Base-by-base conservation (phyloP, 1,140 invertebrate species). In the Monomorium pharaonis region DNA sequence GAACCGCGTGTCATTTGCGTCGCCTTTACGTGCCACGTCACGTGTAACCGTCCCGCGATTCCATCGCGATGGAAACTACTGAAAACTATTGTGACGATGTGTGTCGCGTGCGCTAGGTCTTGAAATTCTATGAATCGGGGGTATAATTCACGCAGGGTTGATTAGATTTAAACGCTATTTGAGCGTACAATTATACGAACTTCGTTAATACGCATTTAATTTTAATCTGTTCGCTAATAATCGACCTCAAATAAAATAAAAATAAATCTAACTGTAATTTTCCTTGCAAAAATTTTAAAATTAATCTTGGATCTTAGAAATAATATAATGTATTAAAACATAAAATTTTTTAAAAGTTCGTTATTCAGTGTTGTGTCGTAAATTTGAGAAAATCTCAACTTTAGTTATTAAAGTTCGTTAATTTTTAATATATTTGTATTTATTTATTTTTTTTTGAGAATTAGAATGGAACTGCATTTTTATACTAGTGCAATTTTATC, bases 51-150 rank as follows among this genome's bases (percentile, higher is more conserved):
- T 80, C 49, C 30, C 21, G 42, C 21, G 77, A 44, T 33, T 69
- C 16, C 33, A 80, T 80, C 77, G 49, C 77, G 77, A 80, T 80
- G 49, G 33, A 54, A 80, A 80, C 62, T 80, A 54, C 30, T 69
- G 58, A 37, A 80, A 56, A 69, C 44, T 80, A 69, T 69, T 80
- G 77, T 80, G 47, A 51, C 62, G 27, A 21, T 5, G 24, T 54
- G 47, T n/a, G 51, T 54, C 44, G 18, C 21, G 75, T 10, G 74
- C 9, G 24, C 21, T 33, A 5, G 80, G 14, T 69, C 63, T 69
- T 47, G 63, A 69, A 69, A 42, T 69, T 54, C 47, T 69, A 42
- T 80, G 47, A 54, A 56, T 30, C 62, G 9, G 24, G 30, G 24
- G 21, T 44, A 24, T 69, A 54, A 80, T 80, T 69, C 30, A 80